phyloP scores from a whole-genome alignment of 2,888 invertebrate species.

The Dendrolimus houi region DNA sequence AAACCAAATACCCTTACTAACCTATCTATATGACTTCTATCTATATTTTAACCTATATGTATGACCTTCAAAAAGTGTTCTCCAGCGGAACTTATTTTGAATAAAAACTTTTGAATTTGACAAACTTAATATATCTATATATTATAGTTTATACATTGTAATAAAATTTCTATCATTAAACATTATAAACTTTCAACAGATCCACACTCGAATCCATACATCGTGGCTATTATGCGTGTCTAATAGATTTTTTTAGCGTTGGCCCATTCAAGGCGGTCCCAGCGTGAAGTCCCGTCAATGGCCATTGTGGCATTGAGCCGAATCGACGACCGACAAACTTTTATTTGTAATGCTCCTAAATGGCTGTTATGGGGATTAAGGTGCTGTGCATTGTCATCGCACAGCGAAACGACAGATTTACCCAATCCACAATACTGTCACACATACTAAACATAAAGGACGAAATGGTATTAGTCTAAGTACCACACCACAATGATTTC shows the following conservation, averaged over 20 bases:
- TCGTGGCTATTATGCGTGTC: slow-evolving; percentile 64
- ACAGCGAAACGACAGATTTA: slow-evolving; percentile 36
- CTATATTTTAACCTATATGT: too few species aligned
- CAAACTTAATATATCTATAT: too few species aligned
- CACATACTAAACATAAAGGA: slow-evolving; percentile 13
- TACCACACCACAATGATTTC: slow-evolving; percentile 39
- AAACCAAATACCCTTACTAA: too few species aligned
- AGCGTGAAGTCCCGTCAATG: slow-evolving; percentile 70
- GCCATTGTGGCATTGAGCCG: slow-evolving; percentile 57
- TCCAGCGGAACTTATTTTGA: too few species aligned
- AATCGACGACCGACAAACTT: slow-evolving; percentile 53
- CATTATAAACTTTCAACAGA: slow-evolving; percentile 43
- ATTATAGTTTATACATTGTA: too few species aligned
- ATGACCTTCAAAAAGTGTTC: too few species aligned
- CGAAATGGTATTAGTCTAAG: slow-evolving; percentile 37
- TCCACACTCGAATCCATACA: slow-evolving; percentile 38
- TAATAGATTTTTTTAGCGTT: slow-evolving; percentile 70
- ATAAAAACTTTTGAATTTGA: too few species aligned
- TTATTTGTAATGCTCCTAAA: slow-evolving; percentile 72
- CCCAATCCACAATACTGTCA: slow-evolving; percentile 33
- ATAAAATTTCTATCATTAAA: slow-evolving; percentile 7
- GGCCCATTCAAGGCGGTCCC: slow-evolving; percentile 63
- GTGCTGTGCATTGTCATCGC: slow-evolving; percentile 58
- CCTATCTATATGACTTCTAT: too few species aligned
- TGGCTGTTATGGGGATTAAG: slow-evolving; percentile 72